These are phyloP conservation scores for Asteroscopus sphinx DNA, from an alignment of 2,888 invertebrate species.

Conservation along the genomic window DNA sequence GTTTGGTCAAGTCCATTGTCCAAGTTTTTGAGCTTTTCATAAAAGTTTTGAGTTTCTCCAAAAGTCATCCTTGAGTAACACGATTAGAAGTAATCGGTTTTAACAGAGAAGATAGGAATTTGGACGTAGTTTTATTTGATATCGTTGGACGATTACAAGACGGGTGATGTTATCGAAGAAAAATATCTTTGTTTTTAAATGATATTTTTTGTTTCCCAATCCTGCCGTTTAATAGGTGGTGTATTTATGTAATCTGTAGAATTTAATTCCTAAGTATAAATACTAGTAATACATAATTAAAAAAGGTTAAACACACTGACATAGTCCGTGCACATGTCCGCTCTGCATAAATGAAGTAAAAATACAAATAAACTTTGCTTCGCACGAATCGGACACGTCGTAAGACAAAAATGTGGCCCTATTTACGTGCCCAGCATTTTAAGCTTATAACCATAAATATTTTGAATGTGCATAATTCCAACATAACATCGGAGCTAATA, in stretches of 20 bases:
- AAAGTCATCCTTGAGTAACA: constrained; percentile 68
- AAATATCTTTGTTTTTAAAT: not conserved
- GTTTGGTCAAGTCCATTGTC: constrained; percentile 71
- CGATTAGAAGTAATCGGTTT: constrained; percentile 64
- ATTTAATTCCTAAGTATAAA: too few relatives aligned
- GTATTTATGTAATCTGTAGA: too few relatives aligned
- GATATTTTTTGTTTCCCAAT: too few relatives aligned
- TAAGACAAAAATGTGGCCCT: constrained; percentile 42
- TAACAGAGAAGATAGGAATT: constrained; percentile 38
- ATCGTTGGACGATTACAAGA: constrained; percentile 9
- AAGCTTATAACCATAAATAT: constrained; percentile 38
- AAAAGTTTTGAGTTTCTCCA: constrained; percentile 61
- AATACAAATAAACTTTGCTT: constrained; percentile 21
- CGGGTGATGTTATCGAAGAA: constrained; percentile 2
- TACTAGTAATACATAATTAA: too few relatives aligned
- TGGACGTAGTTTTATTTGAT: constrained; percentile 40
- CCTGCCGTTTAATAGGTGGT: too few relatives aligned
- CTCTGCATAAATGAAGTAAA: constrained; percentile 36
- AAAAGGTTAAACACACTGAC: too few relatives aligned
- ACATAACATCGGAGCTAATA: constrained; percentile 48
- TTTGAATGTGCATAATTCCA: constrained; percentile 40
- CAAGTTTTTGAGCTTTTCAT: constrained; percentile 61
- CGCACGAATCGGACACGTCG: constrained; percentile 24
- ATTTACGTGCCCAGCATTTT: constrained; percentile 34
- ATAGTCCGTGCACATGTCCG: too few relatives aligned